Evolutionary conservation across 1,140 invertebrate species (phyloP).

Genomic region (Muscidifurax raptorellus): DNA sequence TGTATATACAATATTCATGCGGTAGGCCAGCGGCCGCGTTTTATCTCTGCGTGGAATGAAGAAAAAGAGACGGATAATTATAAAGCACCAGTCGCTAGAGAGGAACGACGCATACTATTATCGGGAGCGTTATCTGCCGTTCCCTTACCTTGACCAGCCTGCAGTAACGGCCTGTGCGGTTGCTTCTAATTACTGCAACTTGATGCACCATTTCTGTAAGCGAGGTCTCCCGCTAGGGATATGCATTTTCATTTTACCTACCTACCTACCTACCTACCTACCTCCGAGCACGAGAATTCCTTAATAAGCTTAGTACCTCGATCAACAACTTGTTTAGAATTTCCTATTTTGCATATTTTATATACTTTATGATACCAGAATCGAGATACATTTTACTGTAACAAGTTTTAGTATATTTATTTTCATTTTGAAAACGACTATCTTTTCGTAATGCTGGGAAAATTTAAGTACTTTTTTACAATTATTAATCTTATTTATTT

Average conservation of each 20-base stretch:
- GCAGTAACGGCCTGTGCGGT: constrained; percentile 29
- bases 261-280: neutral
- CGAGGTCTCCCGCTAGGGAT: constrained; percentile 33
- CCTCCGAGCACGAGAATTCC: neutral
- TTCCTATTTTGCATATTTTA: neutral
- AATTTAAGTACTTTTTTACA: neutral
- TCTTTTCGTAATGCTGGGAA: neutral
- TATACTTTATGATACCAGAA: neutral
- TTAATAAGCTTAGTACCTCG: constrained; percentile 4
- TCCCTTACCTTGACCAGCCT: constrained; percentile 47
- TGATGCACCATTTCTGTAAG: constrained; percentile 46
- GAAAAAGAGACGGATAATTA: constrained; percentile 45
- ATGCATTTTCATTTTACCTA: constrained; percentile 41
- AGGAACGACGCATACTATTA: constrained; percentile 50
- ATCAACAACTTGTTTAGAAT: neutral
- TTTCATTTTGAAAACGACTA: neutral
- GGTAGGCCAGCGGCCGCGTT: constrained; percentile 42
- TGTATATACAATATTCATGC: constrained; percentile 36
- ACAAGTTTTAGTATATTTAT: neutral
- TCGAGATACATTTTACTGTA: neutral
- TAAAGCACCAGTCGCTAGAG: constrained; percentile 43
- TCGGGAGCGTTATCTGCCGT: constrained; percentile 52
- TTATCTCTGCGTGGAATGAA: constrained; percentile 33
- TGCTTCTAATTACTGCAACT: constrained; percentile 48
- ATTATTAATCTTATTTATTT: neutral